A percentile compares a stretch with the other conserved stretches of the same genome.
phyloP scores from a whole-genome alignment of 2,797 vertebrate species.

The Ctenopoma multispine region DNA sequence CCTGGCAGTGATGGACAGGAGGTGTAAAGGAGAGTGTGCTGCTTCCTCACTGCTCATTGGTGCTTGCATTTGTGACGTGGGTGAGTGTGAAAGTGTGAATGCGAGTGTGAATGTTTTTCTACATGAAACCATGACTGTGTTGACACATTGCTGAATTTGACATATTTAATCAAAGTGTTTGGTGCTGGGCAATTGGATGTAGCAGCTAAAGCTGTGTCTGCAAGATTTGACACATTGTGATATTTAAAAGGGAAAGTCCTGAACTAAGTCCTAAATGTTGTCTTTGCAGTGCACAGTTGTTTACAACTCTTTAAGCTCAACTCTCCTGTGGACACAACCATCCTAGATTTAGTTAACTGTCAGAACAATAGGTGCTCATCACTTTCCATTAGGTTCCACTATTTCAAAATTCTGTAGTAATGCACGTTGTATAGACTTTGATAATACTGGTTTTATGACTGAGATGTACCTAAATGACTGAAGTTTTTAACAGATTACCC shows the following conservation, averaged over 20 bases:
- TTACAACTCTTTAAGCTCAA: slow-evolving; percentile 92
- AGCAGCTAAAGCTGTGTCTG: slow-evolving; percentile 88
- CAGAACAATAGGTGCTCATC: slow-evolving; percentile 93
- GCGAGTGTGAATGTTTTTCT: slow-evolving; percentile 67
- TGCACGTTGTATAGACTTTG: slow-evolving; percentile 99
- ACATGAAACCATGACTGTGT: slow-evolving; percentile 77
- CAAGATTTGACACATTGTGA: slow-evolving; percentile 87
- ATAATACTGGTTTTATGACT: slow-evolving; percentile 99
- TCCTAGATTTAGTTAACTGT: slow-evolving; percentile 92
- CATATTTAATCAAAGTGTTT: slow-evolving; percentile 84
- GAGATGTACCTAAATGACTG: slow-evolving; percentile 95
- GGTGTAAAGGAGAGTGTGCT: slow-evolving; percentile 72
- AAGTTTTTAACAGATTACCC: slow-evolving; percentile 99
- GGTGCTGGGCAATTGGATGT: slow-evolving; percentile 88
- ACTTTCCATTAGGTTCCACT: slow-evolving; percentile 94
- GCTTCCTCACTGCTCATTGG: slow-evolving; percentile 77
- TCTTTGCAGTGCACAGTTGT: slow-evolving; percentile 91
- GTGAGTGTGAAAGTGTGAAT: slow-evolving; percentile 72
- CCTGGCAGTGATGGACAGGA: slow-evolving; percentile 77
- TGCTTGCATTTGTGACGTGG: slow-evolving; percentile 83
- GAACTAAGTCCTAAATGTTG: slow-evolving; percentile 88
- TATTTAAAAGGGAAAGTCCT: slow-evolving; percentile 88
- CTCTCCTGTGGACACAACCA: slow-evolving; percentile 83
- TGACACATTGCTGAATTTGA: slow-evolving; percentile 77
- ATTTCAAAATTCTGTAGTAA: slow-evolving; percentile 97